Conservation (phyloP, 2,113 vertebrate species). For the Neotragus pygmaeus region DNA sequence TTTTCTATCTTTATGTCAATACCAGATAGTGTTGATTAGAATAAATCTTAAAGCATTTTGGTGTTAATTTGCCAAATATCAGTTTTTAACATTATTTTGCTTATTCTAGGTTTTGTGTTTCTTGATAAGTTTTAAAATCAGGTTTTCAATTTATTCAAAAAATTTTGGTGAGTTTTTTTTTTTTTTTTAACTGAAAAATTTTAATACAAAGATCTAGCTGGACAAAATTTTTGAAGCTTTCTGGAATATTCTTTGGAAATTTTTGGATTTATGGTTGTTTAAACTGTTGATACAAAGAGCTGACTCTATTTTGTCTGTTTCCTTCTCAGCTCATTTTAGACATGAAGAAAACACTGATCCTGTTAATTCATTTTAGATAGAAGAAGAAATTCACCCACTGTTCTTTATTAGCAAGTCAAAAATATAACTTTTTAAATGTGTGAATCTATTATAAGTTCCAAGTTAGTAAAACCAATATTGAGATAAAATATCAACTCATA, state of each 20-base stretch:
- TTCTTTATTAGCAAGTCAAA: not conserved
- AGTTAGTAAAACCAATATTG: not conserved
- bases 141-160: not conserved
- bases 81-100: not conserved
- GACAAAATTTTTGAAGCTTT: not conserved
- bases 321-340: not conserved
- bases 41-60: not conserved
- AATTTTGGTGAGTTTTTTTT: rapidly evolving
- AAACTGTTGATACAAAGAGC: not conserved
- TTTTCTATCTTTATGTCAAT: not conserved
- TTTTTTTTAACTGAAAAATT: not conserved
- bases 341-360: not conserved
- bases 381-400: not conserved
- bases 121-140: not conserved
- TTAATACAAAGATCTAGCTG: not conserved
- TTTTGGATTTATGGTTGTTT: not conserved
- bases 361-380: not conserved
- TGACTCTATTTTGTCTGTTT: not conserved
- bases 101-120: not conserved
- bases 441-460: not conserved
- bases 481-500: not conserved
- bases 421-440: not conserved
- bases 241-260: not conserved
- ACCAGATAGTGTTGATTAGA: not conserved
- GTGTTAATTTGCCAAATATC: not conserved